Base-by-base conservation (phyloP, 2,888 invertebrate species). In the Drosophila anomelani region DNA sequence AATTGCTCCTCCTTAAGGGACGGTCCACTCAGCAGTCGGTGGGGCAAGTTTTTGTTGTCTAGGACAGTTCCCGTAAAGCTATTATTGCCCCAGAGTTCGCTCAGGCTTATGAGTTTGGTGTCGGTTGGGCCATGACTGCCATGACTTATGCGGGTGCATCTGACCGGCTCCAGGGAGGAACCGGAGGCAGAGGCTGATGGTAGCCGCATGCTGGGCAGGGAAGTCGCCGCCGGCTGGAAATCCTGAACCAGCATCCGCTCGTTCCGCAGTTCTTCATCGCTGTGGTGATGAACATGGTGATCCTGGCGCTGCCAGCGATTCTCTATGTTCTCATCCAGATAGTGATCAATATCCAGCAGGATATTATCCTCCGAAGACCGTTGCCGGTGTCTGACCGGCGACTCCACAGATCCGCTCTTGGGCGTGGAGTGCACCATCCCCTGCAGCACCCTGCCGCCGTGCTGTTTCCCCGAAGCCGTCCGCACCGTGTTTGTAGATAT, bases 1-100 rank as follows among this genome's bases (percentile, higher is more conserved):
- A 96, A 93, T 87, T 95, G 95, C 90, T 97, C 97, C 91, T 97
- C 97, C 89, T 96, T 95, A 4, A 96, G 66, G 0, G 73, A 91
- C 86, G 95, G 60, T n/a, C 54, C 69, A 38, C 69, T 93, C 90
- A 64, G 81, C 85, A 41, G 90, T 85, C 4, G 53, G 20, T 68
- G 91, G 81, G 74, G 46, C 0, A 55, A 29, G 34, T 61, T 76
- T 56, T 61, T 75, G 60, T 76, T 76, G 6, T 74, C 60, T 6
- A 76, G 32, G 1, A 82, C 77, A 60, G 91, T 93, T n/a, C 78
- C 72, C 0, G 64, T 66, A 34, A 80, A 34, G 67, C 79, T 80
- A n/a, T 93, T 67, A 53, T 86, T 90, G 2, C 91, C 85, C 92
- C 92, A 92, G 36, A 92, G 86, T 51, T 92, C 91, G 62, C 90